Base-by-base conservation (phyloP, 2,113 vertebrate genomes). In the Genyomyrus donnyi region DNA sequence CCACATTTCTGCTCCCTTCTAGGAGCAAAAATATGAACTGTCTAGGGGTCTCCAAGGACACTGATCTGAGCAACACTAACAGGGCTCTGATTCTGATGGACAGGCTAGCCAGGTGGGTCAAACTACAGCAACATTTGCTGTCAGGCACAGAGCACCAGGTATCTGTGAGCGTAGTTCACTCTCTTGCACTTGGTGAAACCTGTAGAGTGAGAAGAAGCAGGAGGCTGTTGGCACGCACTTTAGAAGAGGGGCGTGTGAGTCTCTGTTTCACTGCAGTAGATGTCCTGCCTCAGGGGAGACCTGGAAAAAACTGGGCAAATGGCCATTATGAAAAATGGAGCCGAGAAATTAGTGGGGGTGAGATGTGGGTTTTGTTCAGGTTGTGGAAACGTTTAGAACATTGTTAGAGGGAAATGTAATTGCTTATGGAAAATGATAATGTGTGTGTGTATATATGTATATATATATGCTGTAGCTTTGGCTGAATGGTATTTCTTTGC, bases 401-500 rank as follows among this genome's bases (percentile, higher is more conserved):
- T 74, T 74, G 66, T 74, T 31, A 1, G 10, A 27, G 11, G 66
- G 66, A 74, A 31, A 74, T 35, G 7, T 35, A 74, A 35, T 70
- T 74, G 8, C 11, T 74, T 4, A 74, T 35, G 66, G 31, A 74
- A 74, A 35, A 13, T 74, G 3, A 74, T 74, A 74, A 15, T 35
- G 80, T 50, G 49, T 15, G 10, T 49, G 0, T 49, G 2, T 49
- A 10, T 49, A 49, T 49, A 49, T 49, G 11, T 49, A 49, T 49
- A 49, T 21, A 49, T 49, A 49, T 49, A 49, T 46, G 1, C 35
- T 45, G 42, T 21, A 46, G 42, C 21, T 21, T 46, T 21, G 80
- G 46, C 24, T 45, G 35, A 58, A 35, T 35, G 3, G n/a, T 88
- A 24, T n/a, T 39, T 11, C 74, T 89, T 27, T 92, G 46, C 92